Evolutionary conservation across 1,140 invertebrate genomes (phyloP).

Genomic region (Cydia strobilella): DNA sequence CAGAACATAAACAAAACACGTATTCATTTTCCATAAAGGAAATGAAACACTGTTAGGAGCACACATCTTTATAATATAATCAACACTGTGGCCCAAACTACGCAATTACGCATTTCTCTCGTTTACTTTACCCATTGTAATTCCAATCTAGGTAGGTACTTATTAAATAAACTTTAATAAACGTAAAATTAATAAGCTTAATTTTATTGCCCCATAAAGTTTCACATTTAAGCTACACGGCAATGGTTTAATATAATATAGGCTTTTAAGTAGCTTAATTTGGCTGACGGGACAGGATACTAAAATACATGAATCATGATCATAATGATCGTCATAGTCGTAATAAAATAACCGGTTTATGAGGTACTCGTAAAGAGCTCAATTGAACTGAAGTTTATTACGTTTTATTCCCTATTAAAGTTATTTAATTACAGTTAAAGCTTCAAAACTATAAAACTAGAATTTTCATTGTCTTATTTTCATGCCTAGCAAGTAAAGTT

Average conservation of each 20-base stretch:
- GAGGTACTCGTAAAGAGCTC: neutral
- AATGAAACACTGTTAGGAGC: no score
- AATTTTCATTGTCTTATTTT: neutral
- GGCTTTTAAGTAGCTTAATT: conserved; percentile 11
- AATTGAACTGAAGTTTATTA: conserved; percentile 7
- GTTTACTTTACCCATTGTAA: neutral
- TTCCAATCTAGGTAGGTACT: neutral
- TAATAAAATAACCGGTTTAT: conserved; percentile 8
- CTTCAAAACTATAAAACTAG: neutral
- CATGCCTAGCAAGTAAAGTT: neutral
- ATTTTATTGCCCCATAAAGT: conserved; percentile 19
- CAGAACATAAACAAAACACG: no score
- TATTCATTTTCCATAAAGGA: no score
- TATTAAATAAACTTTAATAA: neutral
- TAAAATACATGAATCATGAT: conserved; percentile 1
- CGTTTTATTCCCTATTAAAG: neutral
- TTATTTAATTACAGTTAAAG: neutral
- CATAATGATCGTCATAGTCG: neutral
- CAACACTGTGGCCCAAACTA: neutral
- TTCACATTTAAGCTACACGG: neutral
- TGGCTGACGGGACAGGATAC: neutral
- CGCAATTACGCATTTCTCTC: neutral
- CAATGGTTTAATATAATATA: conserved; percentile 8
- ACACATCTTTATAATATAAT: neutral
- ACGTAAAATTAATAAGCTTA: conserved; percentile 2